Conservation (phyloP, 2,797 vertebrate genomes). For the Chrysolophus pictus region DNA sequence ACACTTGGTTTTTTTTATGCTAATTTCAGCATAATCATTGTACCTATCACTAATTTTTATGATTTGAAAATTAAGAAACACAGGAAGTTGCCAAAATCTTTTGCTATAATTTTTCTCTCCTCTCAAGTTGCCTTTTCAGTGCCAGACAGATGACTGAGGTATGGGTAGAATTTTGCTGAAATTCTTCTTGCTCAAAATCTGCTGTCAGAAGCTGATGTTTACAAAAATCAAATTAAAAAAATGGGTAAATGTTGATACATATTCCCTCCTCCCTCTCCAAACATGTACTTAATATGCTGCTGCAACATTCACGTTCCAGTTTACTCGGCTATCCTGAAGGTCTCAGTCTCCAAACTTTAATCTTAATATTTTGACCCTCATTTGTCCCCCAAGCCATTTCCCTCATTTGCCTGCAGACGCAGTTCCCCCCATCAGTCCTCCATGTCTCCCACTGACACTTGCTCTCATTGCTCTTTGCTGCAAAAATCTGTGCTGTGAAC, state of each 20-base stretch:
- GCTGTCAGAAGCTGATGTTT: constrained; percentile 25
- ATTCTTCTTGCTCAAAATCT: constrained; percentile 44
- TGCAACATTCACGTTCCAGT: constrained; percentile 21
- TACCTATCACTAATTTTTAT: background rate
- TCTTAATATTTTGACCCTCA: constrained; percentile 77
- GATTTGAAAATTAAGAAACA: background rate
- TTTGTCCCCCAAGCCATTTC: constrained; percentile 73
- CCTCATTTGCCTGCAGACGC: constrained; percentile 76
- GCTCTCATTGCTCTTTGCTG: constrained; percentile 78
- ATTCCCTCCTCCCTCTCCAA: constrained; percentile 25
- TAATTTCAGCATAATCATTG: background rate
- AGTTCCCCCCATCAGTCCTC: constrained; percentile 69
- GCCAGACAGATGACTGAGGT: background rate
- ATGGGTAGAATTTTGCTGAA: constrained; percentile 20
- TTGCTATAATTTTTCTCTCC: background rate
- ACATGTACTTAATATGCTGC: constrained; percentile 9
- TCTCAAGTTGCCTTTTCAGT: background rate
- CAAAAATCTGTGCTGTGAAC: constrained; percentile 80
- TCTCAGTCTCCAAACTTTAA: constrained; percentile 69
- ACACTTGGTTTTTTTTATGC: background rate
- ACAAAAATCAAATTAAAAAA: constrained; percentile 48
- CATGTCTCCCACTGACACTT: constrained; percentile 79
- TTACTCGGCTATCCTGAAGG: constrained; percentile 5
- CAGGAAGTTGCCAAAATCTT: background rate
- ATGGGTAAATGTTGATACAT: constrained; percentile 28